phyloP scores from a whole-genome alignment of 1,140 invertebrate species.

The Drosophila lacertosa region DNA sequence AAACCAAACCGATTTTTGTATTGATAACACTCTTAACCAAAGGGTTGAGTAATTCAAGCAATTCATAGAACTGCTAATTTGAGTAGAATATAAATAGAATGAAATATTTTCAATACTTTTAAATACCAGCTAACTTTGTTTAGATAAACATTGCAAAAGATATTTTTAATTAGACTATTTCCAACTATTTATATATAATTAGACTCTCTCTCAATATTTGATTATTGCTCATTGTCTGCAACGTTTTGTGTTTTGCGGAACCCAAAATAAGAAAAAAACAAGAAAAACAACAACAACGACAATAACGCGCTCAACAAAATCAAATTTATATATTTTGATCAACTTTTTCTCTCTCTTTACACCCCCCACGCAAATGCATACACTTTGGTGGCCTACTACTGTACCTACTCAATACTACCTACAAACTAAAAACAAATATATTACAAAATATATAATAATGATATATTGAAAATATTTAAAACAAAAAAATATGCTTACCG shows the following conservation, averaged over 20 bases:
- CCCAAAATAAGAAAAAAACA: background rate
- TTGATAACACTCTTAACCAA: too few species aligned
- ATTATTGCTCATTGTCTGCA: constrained; percentile 30
- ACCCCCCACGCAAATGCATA: constrained; percentile 76
- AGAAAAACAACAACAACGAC: background rate
- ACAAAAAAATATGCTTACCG: constrained; percentile 62
- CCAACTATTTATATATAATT: too few species aligned
- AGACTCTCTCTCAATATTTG: background rate
- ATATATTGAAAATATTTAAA: constrained; percentile 49
- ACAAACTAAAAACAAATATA: constrained; percentile 54
- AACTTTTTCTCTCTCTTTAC: constrained; percentile 81
- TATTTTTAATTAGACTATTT: too few species aligned
- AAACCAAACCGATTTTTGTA: too few species aligned
- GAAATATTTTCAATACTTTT: too few species aligned
- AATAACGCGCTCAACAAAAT: constrained; percentile 54
- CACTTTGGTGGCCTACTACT: constrained; percentile 77
- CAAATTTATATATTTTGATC: constrained; percentile 69
- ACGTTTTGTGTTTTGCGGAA: background rate
- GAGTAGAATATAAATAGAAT: too few species aligned
- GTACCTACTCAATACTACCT: constrained; percentile 68
- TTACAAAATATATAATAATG: constrained; percentile 36
- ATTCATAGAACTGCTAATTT: too few species aligned
- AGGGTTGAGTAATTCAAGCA: too few species aligned
- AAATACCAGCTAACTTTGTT: too few species aligned
- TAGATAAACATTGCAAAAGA: too few species aligned